Conservation (phyloP, 1,140 invertebrate genomes). For the Diabrotica virgifera region DNA sequence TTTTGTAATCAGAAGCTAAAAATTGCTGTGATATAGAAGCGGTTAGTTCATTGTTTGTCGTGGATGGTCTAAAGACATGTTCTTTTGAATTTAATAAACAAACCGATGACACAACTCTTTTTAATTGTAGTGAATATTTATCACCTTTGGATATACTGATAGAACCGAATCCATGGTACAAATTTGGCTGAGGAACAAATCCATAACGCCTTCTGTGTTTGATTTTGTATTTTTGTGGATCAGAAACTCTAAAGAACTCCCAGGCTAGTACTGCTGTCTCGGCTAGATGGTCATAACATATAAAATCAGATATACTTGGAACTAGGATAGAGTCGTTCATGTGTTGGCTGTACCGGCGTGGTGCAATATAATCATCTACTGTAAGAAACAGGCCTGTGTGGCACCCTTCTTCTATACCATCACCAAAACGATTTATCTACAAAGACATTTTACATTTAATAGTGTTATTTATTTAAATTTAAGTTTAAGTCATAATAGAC, state of each 20-base stretch:
- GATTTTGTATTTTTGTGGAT: conserved; percentile 20
- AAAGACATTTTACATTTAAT: neutral
- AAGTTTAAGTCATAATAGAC: no score
- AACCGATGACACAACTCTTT: conserved; percentile 48
- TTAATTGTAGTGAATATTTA: conserved; percentile 48
- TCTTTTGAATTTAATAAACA: conserved; percentile 43
- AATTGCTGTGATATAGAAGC: conserved; percentile 47
- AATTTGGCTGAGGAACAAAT: conserved; percentile 48
- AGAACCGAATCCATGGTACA: conserved; percentile 52
- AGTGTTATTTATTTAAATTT: no score
- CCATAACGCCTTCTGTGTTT: conserved; percentile 50
- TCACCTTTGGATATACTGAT: conserved; percentile 51
- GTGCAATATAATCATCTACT: conserved; percentile 30
- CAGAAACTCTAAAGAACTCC: conserved; percentile 33
- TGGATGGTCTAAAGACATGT: conserved; percentile 45
- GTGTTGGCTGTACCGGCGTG: conserved; percentile 9
- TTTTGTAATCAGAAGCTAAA: conserved; percentile 11
- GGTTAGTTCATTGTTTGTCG: conserved; percentile 49
- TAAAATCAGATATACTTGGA: conserved; percentile 17
- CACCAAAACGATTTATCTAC: conserved; percentile 49
- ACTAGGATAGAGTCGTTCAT: neutral
- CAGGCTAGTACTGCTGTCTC: conserved; percentile 36
- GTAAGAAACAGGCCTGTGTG: conserved; percentile 42
- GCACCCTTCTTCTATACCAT: conserved; percentile 52
- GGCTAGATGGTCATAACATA: conserved; percentile 30